These are phyloP conservation scores for Lagopus muta DNA, from an alignment of 2,113 vertebrate species.

Conservation along the genomic window DNA sequence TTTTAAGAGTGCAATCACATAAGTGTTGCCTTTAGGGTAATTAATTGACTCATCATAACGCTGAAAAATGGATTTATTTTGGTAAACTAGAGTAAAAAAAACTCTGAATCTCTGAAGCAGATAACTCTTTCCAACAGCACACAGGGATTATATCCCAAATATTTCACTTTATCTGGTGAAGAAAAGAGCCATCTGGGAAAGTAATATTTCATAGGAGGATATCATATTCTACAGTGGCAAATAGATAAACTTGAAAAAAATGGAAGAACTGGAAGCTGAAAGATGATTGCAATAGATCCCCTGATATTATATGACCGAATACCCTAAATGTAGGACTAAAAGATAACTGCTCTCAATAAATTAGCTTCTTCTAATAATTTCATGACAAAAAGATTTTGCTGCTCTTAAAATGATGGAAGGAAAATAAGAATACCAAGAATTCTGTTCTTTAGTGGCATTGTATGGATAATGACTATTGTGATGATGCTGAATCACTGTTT, in stretches of 20 bases:
- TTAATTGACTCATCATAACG: not conserved
- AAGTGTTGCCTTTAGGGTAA: not conserved
- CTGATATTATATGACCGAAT: not conserved
- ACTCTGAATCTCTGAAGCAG: not conserved
- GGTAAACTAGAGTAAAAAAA: not conserved
- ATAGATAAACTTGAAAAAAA: not conserved
- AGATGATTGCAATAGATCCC: not conserved
- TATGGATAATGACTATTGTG: not conserved
- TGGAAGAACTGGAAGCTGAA: not conserved
- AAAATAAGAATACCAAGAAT: not conserved
- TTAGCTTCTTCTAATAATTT: not conserved
- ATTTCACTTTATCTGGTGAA: not conserved
- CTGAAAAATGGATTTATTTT: not conserved
- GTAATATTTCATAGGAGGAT: not conserved
- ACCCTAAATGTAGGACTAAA: not conserved
- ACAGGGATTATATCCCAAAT: not conserved
- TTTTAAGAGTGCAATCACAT: not conserved
- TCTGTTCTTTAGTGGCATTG: not conserved
- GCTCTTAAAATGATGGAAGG: not conserved
- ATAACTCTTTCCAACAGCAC: not conserved
- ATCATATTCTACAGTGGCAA: not conserved
- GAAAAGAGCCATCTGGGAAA: not conserved
- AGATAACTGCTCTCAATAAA: not conserved
- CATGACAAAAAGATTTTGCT: not conserved
- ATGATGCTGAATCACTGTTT: not conserved